Evolutionary conservation across 2,888 invertebrate species (phyloP).

Genomic region (Sisyra terminalis): DNA sequence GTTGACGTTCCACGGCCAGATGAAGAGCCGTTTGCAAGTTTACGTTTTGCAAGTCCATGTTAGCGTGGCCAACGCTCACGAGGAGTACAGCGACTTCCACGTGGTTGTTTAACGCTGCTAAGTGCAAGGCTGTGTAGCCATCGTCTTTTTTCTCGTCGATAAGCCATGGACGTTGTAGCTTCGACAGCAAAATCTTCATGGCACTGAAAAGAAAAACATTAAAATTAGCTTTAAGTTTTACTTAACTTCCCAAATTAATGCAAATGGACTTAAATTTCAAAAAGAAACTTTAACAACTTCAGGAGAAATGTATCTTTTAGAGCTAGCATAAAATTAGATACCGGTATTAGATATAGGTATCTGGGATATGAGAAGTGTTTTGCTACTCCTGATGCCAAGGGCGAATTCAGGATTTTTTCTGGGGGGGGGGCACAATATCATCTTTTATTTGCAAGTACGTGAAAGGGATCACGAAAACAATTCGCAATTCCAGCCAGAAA

Average conservation of each 20-base stretch:
- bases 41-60: slow-evolving; percentile 91
- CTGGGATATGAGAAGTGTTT: too few relatives aligned
- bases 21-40: slow-evolving; percentile 88
- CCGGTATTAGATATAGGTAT: too few relatives aligned
- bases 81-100: slow-evolving; percentile 88
- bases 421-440: too few relatives aligned
- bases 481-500: too few relatives aligned
- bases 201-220: slow-evolving; percentile 47
- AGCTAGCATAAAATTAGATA: too few relatives aligned
- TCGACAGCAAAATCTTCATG: slow-evolving; percentile 86
- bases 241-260: not conserved
- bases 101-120: slow-evolving; percentile 93
- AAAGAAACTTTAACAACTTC: not conserved
- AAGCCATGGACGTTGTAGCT: slow-evolving; percentile 89
- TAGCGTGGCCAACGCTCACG: slow-evolving; percentile 74
- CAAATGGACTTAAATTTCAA: not conserved
- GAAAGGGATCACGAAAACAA: too few relatives aligned
- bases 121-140: slow-evolving; percentile 89
- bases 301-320: too few relatives aligned
- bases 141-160: slow-evolving; percentile 98
- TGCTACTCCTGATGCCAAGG: too few relatives aligned
- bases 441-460: too few relatives aligned
- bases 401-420: too few relatives aligned
- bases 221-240: not conserved
- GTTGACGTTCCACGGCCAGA: slow-evolving; percentile 90